Percentiles rank a stretch among this genome's conserved stretches.
Conservation (phyloP, 2,888 invertebrate genomes). For the Beris chalybata region DNA sequence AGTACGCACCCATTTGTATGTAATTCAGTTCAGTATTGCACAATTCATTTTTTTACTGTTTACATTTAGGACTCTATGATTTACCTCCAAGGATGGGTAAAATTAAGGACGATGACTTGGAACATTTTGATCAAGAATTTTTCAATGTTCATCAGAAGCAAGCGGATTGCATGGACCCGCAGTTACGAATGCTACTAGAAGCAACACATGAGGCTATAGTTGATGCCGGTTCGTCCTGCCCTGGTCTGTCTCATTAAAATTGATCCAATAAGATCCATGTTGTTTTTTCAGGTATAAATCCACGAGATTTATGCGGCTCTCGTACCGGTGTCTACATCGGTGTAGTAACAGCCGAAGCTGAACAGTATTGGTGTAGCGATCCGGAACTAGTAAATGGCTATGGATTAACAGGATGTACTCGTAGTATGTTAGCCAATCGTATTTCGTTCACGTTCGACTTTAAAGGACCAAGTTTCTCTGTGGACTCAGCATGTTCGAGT, state of each 20-base stretch:
- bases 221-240: conserved; percentile 68
- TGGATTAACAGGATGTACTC: conserved; percentile 89
- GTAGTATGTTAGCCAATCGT: conserved; percentile 97
- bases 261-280: not conserved
- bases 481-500: conserved; percentile 98
- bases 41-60: no score
- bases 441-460: conserved; percentile 95
- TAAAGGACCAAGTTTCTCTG: conserved; percentile 90
- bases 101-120: conserved; percentile 69
- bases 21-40: no score
- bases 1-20: no score
- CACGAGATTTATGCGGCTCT: conserved; percentile 78
- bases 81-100: conserved; percentile 80
- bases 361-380: conserved; percentile 82
- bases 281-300: conserved; percentile 70
- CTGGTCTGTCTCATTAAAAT: not conserved
- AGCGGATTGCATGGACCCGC: conserved; percentile 90
- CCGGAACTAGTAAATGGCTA: conserved; percentile 88
- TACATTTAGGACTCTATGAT: conserved; percentile 68
- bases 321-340: conserved; percentile 95
- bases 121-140: conserved; percentile 83
- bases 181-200: conserved; percentile 86
- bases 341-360: conserved; percentile 86
- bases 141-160: conserved; percentile 92
- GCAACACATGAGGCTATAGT: conserved; percentile 87